Base-by-base conservation (phyloP, 1,140 invertebrate species). In the Lutraria rhynchaena region DNA sequence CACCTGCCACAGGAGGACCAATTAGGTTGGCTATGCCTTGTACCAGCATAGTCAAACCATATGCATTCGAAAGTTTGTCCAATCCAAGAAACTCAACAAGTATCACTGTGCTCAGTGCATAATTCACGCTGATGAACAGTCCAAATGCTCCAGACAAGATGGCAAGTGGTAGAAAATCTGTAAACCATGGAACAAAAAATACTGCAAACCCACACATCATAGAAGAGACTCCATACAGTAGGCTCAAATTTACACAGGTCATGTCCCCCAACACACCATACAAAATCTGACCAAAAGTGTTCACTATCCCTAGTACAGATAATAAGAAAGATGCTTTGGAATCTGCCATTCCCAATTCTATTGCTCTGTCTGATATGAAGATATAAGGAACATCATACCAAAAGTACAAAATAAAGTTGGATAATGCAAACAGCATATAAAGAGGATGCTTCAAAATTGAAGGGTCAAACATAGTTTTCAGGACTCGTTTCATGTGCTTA, bases 321-420 rank as follows among this genome's bases (percentile, higher is more conserved):
- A 99, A 90, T 46, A 99, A 93, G 90, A 96, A 96, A 1, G 98
- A 96, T 0, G 98, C 97, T 81, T 95, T 93, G 3, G 94, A 96
- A 80, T 95, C 63, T 0, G 53, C 35, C 33, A 90, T 85, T 37
- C 88, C 90, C 19, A 86, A 71, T 31, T 87, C 85, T 44, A 78
- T 77, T 19, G 89, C 88, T 67, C 85, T 83, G 75, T 91, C 90
- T 22, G 86, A 77, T 11, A 89, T 81, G 82, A 89, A 91, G n/a
- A 91, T 86, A 69, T 91, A 91, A 4, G 90, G 90, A 27, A 90
- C 85, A 80, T 90, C 90, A 85, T 85, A 87, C 88, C 89, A 89
- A 73, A 89, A 90, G 35, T 89, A 91, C 17, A 89, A 75, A 9
- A 89, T 70, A 71, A 91, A 90, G 67, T 91, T 91, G 11, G 90